Evolutionary conservation across 2,888 invertebrate species (phyloP).

Genomic region (Microctonus aethiopoides): DNA sequence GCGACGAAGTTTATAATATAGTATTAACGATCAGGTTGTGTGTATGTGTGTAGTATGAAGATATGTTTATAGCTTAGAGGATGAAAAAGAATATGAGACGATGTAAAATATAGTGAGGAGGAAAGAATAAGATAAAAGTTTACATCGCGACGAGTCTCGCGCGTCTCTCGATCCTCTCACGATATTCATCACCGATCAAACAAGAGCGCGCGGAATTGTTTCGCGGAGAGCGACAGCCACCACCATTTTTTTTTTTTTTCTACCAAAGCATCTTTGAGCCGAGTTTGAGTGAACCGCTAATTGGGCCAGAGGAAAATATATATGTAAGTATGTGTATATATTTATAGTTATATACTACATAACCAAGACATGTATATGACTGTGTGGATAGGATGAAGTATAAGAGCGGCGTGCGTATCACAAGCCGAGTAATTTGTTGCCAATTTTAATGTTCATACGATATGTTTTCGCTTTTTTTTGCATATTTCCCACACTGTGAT

Average conservation of each 20-base stretch:
- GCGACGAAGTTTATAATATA: slow-evolving; percentile 28
- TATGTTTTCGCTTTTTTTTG: slow-evolving; percentile 1
- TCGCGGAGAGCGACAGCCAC: slow-evolving; percentile 29
- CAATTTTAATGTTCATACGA: slow-evolving; percentile 58
- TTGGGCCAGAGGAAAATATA: slow-evolving; percentile 53
- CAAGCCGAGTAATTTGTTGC: slow-evolving; percentile 59
- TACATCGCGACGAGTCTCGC: slow-evolving; percentile 18
- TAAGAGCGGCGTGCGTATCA: slow-evolving; percentile 30
- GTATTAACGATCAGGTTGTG: slow-evolving; percentile 20
- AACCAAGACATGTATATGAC: slow-evolving; percentile 21
- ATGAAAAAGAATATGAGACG: neutral
- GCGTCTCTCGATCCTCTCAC: slow-evolving; percentile 29
- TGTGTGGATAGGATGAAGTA: slow-evolving; percentile 19
- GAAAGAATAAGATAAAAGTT: slow-evolving; percentile 21
- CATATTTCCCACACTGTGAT: slow-evolving; percentile 20
- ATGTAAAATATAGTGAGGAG: neutral
- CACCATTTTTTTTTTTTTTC: slow-evolving; percentile 40
- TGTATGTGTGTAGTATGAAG: neutral
- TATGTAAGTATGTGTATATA: slow-evolving; percentile 12
- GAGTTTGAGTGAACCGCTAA: slow-evolving; percentile 57
- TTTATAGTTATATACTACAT: slow-evolving; percentile 2
- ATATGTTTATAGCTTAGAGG: neutral
- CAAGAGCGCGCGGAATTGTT: slow-evolving; percentile 23
- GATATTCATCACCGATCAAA: slow-evolving; percentile 34
- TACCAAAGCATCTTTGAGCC: slow-evolving; percentile 32